Evolutionary conservation across 2,888 invertebrate genomes (phyloP).

Genomic region (Eilema caniola): DNA sequence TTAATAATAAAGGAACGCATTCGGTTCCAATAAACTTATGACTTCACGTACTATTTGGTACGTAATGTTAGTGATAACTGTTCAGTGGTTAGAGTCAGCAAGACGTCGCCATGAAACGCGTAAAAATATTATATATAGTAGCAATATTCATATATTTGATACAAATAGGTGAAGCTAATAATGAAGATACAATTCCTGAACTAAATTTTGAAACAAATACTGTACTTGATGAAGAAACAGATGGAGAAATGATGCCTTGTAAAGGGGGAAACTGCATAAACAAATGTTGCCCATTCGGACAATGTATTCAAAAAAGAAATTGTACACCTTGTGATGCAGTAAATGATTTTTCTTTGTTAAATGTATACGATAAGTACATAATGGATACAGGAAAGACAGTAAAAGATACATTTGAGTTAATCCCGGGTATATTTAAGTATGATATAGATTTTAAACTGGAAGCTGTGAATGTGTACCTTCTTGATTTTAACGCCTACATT

Average conservation of each 20-base stretch:
- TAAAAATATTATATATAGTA: neutral
- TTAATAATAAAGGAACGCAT: neutral
- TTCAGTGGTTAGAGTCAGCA: neutral
- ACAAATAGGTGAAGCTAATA: constrained; percentile 3
- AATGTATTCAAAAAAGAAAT: neutral
- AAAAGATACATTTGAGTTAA: neutral
- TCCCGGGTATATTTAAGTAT: neutral
- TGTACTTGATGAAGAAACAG: neutral
- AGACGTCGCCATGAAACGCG: constrained; percentile 8
- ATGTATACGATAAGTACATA: constrained; percentile 12
- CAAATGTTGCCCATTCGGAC: constrained; percentile 17
- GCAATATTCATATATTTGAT: neutral
- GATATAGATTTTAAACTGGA: neutral
- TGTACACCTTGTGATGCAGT: neutral
- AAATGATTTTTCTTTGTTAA: neutral
- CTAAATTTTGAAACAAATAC: neutral
- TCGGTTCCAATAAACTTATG: neutral
- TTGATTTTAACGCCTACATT: constrained; percentile 5
- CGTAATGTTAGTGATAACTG: neutral
- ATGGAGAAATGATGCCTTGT: neutral
- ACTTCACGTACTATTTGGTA: neutral
- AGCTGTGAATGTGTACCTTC: constrained; percentile 1
- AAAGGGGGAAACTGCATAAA: constrained; percentile 4
- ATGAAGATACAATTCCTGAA: neutral
- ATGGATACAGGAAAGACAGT: constrained; percentile 6